Base-by-base conservation (phyloP, 2,888 invertebrate genomes). In the Helicoverpa assulta region DNA sequence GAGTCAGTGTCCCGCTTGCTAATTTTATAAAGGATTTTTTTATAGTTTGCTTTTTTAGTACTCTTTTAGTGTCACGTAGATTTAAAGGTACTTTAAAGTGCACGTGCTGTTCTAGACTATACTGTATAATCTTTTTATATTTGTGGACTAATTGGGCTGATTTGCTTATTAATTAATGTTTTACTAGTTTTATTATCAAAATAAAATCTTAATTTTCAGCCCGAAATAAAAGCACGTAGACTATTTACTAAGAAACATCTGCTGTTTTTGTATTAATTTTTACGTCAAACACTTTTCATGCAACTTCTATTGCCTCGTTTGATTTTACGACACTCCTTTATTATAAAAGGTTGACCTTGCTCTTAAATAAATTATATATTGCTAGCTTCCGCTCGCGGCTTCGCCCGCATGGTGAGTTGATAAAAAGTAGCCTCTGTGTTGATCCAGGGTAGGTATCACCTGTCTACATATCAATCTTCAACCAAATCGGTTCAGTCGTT, bases 1-100 rank as follows among this genome's bases (percentile, higher is more conserved):
- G 67, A 75, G 76, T 78, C 52, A 69, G 53, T 73, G 72, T 81
- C 72, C 51, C 56, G 47, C 67, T 65, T 62, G 79, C 79, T 74
- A 75, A 83, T 82, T 86, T 74, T 43, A 51, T 73, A 67, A 26
- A 14, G 26, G 18, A n/a, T 69, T 54, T 67, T 67, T 68, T 65
- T 72, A 57, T 19, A 53, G 50, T 50, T 8, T 53, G 58, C 67
- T 80, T 56, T 68, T 71, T 68, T 18, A 47, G 47, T 2, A 7
- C 21, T 65, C 71, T 74, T 67, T 50, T 12, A 5, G 3, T 19
- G 14, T 2, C 6, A 14, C 47, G 43, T 14, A 62, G 33, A 52
- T 63, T n/a, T 37, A 37, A 18, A 56, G 10, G 63, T 33, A 55
- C 52, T 26, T 69, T 16, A 16, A 55, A 55, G 29, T 18, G 8